These are phyloP conservation scores for Gopherus flavomarginatus DNA, from an alignment of 2,113 vertebrate genomes.

Conservation along the genomic window DNA sequence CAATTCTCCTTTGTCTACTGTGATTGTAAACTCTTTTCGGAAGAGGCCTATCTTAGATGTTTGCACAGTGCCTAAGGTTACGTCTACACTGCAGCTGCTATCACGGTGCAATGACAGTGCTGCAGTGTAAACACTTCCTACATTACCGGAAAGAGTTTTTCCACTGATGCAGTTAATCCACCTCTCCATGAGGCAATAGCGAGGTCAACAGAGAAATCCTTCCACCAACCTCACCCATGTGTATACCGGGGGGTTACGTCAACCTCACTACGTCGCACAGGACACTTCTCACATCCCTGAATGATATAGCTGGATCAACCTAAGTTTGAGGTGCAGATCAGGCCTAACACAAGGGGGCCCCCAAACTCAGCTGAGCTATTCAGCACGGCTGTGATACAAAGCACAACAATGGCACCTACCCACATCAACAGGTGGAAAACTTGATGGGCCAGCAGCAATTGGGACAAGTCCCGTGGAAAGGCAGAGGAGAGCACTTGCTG, in stretches of 20 bases:
- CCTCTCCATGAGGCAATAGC: background rate
- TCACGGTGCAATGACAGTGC: too few relatives aligned
- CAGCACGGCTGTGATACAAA: background rate
- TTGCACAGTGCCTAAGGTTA: too few relatives aligned
- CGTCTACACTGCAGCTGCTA: too few relatives aligned
- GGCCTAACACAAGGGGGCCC: background rate
- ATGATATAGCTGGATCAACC: background rate
- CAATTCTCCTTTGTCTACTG: too few relatives aligned
- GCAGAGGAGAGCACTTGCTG: background rate
- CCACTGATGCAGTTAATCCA: background rate
- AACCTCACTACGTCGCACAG: background rate
- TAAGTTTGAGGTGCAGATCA: background rate
- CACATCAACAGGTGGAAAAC: background rate
- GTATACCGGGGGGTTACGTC: background rate
- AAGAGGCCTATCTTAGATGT: too few relatives aligned
- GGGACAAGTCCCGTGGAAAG: background rate
- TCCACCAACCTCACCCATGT: too few relatives aligned
- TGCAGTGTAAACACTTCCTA: too few relatives aligned
- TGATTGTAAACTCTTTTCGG: too few relatives aligned
- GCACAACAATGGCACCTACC: background rate
- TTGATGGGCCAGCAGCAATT: background rate
- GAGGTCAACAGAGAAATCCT: background rate
- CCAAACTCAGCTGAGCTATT: background rate
- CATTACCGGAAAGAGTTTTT: background rate
- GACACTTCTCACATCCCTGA: background rate